phyloP scores from a whole-genome alignment of 1,140 invertebrate genomes.

The Heliconius melpomene region DNA sequence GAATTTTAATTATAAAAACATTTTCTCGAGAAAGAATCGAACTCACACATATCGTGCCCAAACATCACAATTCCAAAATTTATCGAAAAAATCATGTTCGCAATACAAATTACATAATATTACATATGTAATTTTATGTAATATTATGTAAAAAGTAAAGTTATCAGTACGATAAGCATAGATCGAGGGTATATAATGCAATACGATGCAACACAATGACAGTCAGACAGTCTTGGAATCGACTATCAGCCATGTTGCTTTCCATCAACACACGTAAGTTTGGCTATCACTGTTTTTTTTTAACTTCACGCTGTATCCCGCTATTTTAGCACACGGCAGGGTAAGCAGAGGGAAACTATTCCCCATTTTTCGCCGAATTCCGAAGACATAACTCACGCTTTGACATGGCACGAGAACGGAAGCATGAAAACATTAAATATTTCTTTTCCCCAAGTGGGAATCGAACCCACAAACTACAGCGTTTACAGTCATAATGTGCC shows the following conservation, averaged over 20 bases:
- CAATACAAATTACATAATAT: neutral
- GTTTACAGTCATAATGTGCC: no score
- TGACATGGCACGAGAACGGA: no score
- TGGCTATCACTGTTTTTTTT: neutral
- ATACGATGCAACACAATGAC: conserved; percentile 36
- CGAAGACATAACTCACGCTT: no score
- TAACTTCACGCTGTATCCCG: neutral
- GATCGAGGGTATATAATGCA: conserved; percentile 33
- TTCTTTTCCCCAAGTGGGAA: no score
- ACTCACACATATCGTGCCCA: neutral
- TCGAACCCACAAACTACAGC: no score
- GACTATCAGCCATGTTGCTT: conserved; percentile 38
- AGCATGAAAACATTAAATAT: no score
- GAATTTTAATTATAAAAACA: no score
- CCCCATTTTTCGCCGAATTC: no score
- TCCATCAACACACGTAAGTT: conserved; percentile 39
- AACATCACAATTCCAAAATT: no score
- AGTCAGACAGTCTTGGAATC: conserved; percentile 28
- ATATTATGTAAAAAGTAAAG: neutral
- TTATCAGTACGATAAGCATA: conserved; percentile 31
- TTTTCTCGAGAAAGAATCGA: neutral
- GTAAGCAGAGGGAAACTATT: no score
- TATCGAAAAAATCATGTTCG: neutral
- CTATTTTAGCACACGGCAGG: no score
- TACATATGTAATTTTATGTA: neutral